Base-by-base conservation (phyloP, 2,888 invertebrate genomes). In the Drosophila formosana region DNA sequence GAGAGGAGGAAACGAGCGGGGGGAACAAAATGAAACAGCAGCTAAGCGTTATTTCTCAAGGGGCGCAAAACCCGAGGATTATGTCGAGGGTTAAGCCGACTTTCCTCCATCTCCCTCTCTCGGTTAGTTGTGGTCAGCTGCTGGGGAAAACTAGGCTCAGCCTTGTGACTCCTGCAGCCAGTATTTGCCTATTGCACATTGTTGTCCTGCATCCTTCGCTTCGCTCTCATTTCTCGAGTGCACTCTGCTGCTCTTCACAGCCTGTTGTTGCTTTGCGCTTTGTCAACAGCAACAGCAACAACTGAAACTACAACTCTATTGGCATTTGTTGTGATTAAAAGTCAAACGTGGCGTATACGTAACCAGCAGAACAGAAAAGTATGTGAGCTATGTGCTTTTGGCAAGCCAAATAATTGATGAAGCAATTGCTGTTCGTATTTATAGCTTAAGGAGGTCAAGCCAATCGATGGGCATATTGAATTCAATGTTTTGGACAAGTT, bases 11-110 rank as follows among this genome's bases (percentile, higher is more conserved):
- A 18, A 18, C 7, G 43, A n/a, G 51, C 23, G 57, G 45, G 25
- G 26, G 53, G n/a, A 34, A 43, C 37, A 70, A 50, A 65, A 64
- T 64, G 67, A 72, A 82, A 65, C 72, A 72, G 69, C 69, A 78
- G 85, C 85, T 85, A 87, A 82, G 82, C 82, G 82, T 74, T 85
- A 82, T 72, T 82, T 82, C 85, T 84, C 88, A 88, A 84, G 83
- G 52, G 83, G 52, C 73, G 57, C 66, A 51, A 66, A 75, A 55
- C 63, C 62, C 46, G 65, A 66, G 74, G 72, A 74, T 70, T 75
- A 73, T 65, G 78, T 62, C 60, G 64, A 67, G 77, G 45, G 78
- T 61, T 61, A 74, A 60, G 56, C 68, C 49, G 67, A 53, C 78
- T 41, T 25, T 13, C 28, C 2, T 30, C 30, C 8, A 13, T 11